Percentiles rank a stretch among this genome's conserved stretches.
phyloP scores from a whole-genome alignment of 2,113 vertebrate species.

The Cisticola juncidis region DNA sequence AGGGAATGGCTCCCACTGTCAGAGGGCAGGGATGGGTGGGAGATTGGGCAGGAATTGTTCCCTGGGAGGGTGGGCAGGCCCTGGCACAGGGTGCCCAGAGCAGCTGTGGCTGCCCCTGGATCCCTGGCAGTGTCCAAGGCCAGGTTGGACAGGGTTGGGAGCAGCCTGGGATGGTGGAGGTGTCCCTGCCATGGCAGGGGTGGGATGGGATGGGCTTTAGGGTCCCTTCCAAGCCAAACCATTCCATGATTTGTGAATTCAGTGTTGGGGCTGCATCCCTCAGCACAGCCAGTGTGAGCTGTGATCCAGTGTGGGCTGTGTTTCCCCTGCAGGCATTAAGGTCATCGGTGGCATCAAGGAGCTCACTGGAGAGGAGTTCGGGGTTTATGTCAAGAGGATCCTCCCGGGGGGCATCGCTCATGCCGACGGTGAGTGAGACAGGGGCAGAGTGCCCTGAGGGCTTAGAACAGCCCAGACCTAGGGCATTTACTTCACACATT shows the following conservation, averaged over 20 bases:
- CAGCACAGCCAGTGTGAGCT: rapidly evolving
- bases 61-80: not conserved
- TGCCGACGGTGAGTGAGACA: conserved; percentile 74
- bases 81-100: not conserved
- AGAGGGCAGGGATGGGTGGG: not conserved
- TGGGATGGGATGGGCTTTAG: rapidly evolving
- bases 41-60: not conserved
- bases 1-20: not conserved
- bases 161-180: rapidly evolving
- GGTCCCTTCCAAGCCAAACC: not conserved
- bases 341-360: conserved; percentile 90
- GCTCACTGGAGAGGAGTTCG: conserved; percentile 84
- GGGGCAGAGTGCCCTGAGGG: rapidly evolving
- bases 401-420: conserved; percentile 87
- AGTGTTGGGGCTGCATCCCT: not conserved
- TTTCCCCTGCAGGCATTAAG: conserved; percentile 81
- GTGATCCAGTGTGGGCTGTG: rapidly evolving
- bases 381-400: conserved; percentile 91
- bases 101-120: not conserved
- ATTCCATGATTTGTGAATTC: rapidly evolving
- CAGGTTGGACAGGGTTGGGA: not conserved
- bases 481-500: not conserved
- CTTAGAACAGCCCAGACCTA: not conserved
- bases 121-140: not conserved
- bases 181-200: not conserved